Percentiles rank a stretch among this genome's conserved stretches.
phyloP scores from a whole-genome alignment of 2,113 vertebrate genomes.

The Lepus timidus region DNA sequence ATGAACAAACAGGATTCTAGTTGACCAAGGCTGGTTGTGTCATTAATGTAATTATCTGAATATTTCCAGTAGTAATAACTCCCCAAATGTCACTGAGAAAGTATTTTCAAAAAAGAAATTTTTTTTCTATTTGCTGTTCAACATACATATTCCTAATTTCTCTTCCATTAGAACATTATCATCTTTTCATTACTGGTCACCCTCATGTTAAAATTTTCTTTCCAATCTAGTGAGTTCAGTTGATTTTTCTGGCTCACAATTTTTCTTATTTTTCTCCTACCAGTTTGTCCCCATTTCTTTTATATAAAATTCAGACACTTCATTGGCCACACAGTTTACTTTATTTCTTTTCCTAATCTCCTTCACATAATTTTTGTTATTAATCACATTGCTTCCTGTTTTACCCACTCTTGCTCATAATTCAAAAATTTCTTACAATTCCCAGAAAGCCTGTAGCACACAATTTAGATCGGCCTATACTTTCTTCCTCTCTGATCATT shows the following conservation, averaged over 20 bases:
- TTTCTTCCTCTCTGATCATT: not conserved
- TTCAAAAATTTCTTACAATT: not conserved
- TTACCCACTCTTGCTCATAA: not conserved
- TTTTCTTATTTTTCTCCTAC: not conserved
- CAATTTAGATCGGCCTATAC: constrained; percentile 16
- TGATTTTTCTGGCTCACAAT: not conserved
- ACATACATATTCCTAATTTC: not conserved
- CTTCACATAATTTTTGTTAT: not conserved
- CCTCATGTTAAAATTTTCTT: not conserved
- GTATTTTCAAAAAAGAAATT: not conserved
- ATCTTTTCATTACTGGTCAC: not conserved
- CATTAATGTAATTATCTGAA: not conserved
- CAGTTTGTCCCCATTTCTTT: not conserved
- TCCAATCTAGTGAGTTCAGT: not conserved
- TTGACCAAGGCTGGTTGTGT: not conserved
- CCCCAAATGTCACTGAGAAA: not conserved
- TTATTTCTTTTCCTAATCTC: not conserved
- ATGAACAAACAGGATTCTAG: not conserved
- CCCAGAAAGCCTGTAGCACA: not conserved
- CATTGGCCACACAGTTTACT: not conserved
- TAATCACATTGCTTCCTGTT: not conserved
- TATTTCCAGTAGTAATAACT: not conserved
- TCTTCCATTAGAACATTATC: not conserved
- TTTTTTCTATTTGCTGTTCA: not conserved
- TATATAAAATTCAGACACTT: not conserved